A percentile compares a stretch with the other conserved stretches of the same genome.
Conservation (phyloP, 2,888 invertebrate species). For the Mythimna pallens region DNA sequence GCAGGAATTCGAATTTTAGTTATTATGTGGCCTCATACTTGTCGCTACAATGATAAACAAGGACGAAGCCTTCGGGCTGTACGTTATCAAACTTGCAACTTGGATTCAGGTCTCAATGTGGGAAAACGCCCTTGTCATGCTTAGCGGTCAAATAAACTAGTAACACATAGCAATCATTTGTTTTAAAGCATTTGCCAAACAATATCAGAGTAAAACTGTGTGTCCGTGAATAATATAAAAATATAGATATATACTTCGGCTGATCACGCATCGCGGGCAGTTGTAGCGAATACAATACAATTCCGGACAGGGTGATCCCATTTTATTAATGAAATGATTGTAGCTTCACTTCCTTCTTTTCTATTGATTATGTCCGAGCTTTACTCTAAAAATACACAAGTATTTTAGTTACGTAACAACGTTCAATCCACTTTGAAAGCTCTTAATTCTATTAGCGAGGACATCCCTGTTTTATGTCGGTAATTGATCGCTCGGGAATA, state of each 20-base stretch:
- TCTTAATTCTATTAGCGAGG: constrained; percentile 61
- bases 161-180: neutral
- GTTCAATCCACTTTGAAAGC: constrained; percentile 54
- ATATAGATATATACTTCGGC: neutral
- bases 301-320: neutral
- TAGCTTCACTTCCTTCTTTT: constrained; percentile 18
- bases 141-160: neutral
- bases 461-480: constrained; percentile 48
- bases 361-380: constrained; percentile 22
- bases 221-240: too few relatives aligned
- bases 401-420: constrained; percentile 26
- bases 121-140: too few relatives aligned
- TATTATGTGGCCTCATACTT: too few relatives aligned
- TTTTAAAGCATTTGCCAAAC: constrained; percentile 20
- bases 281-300: constrained; percentile 18
- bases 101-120: too few relatives aligned
- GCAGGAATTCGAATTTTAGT: too few relatives aligned
- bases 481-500: constrained; percentile 50
- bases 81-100: too few relatives aligned
- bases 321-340: constrained; percentile 20
- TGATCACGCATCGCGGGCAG: neutral
- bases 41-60: too few relatives aligned
- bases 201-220: neutral
- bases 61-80: too few relatives aligned
- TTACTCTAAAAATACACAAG: constrained; percentile 3